Evolutionary conservation across 2,797 vertebrate species (phyloP).

Genomic region (Neopelma chrysocephalum): DNA sequence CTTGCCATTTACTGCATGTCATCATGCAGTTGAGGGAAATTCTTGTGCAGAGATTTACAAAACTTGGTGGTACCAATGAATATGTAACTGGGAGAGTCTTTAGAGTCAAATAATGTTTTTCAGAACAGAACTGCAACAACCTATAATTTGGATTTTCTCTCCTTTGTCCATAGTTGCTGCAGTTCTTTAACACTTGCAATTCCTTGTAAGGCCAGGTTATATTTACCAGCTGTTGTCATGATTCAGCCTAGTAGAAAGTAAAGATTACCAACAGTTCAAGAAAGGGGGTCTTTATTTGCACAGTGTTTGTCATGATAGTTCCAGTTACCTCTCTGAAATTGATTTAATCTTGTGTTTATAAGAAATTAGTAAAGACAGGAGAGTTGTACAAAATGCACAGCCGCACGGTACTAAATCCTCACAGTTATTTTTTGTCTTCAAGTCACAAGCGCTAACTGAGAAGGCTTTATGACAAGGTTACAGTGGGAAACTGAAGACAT

Average conservation of each 20-base stretch:
- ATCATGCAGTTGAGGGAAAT: neutral
- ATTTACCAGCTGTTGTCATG: neutral
- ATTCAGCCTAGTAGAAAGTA: neutral
- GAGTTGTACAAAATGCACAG: neutral
- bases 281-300: neutral
- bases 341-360: neutral
- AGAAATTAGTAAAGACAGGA: neutral
- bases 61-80: neutral
- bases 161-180: neutral
- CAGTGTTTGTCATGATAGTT: neutral
- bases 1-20: conserved; percentile 23
- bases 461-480: neutral
- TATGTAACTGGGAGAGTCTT: neutral
- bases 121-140: neutral
- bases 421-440: neutral
- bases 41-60: neutral
- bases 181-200: neutral
- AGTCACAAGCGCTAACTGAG: neutral
- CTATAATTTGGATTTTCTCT: conserved; percentile 2
- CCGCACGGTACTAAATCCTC: neutral
- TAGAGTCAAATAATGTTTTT: neutral
- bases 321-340: neutral
- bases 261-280: neutral
- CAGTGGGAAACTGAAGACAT: neutral
- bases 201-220: neutral